Conservation (phyloP, 2,888 invertebrate species). For the Macaria notata region DNA sequence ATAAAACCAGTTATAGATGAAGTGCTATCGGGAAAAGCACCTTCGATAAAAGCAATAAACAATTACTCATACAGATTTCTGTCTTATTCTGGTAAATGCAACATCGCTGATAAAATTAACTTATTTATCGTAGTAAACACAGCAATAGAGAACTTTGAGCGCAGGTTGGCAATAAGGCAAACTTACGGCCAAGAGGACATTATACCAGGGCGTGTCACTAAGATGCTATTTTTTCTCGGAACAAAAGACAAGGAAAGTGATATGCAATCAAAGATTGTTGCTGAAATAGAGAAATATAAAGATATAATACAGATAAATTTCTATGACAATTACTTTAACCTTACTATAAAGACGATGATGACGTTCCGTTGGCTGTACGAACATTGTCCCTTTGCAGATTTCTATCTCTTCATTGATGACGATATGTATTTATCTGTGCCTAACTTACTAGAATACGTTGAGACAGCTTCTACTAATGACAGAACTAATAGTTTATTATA, state of each 20-base stretch:
- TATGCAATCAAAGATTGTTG: conserved; percentile 81
- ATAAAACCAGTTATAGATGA: conserved; percentile 83
- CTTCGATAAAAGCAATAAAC: conserved; percentile 86
- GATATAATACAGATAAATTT: conserved; percentile 94
- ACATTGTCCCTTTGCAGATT: conserved; percentile 88
- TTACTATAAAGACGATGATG: conserved; percentile 96
- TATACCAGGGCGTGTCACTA: conserved; percentile 89
- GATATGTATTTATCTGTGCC: conserved; percentile 95
- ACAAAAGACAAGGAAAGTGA: conserved; percentile 64
- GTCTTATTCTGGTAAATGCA: conserved; percentile 66
- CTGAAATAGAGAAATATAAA: conserved; percentile 85
- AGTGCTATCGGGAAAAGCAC: conserved; percentile 80
- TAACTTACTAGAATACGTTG: conserved; percentile 87
- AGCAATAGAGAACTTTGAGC: conserved; percentile 85
- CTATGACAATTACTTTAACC: conserved; percentile 92
- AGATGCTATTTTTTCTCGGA: conserved; percentile 90
- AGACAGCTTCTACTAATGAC: conserved; percentile 7
- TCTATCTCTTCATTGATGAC: conserved; percentile 94
- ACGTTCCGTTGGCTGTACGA: conserved; percentile 91
- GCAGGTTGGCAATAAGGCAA: conserved; percentile 87
- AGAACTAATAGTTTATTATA: conserved; percentile 70
- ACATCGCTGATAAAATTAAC: conserved; percentile 80
- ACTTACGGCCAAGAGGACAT: conserved; percentile 92
- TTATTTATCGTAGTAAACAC: conserved; percentile 92
- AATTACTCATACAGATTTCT: conserved; percentile 85